These are phyloP conservation scores for Silurus asotus DNA, from an alignment of 2,113 vertebrate species.

Conservation along the genomic window DNA sequence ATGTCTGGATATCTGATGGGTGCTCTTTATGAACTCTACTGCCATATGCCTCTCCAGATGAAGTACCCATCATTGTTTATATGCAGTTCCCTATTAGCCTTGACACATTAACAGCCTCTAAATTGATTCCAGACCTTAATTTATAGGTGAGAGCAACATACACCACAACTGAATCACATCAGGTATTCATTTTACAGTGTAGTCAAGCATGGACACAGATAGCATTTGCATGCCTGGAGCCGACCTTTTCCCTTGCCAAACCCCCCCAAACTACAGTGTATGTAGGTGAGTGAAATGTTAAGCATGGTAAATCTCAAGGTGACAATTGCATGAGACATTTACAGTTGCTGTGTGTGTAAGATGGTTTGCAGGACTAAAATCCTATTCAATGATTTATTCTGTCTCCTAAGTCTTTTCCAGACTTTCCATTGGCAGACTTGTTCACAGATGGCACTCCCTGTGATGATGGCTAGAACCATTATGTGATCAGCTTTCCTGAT, in stretches of 20 bases:
- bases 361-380: conserved; percentile 44
- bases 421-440: conserved; percentile 30
- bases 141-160: conserved; percentile 42
- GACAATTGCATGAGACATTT: conserved; percentile 18
- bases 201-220: neutral
- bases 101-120: conserved; percentile 65
- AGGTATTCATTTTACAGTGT: conserved; percentile 28
- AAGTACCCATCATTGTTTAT: conserved; percentile 62
- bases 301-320: conserved; percentile 19
- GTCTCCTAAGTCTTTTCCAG: conserved; percentile 31
- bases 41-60: conserved; percentile 59
- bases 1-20: conserved; percentile 45
- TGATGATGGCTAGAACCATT: conserved; percentile 60
- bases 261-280: neutral
- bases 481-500: conserved; percentile 66
- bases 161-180: conserved; percentile 46
- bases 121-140: conserved; percentile 69
- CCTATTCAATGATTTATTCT: conserved; percentile 42
- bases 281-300: conserved; percentile 26
- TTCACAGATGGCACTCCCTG: conserved; percentile 72
- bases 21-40: conserved; percentile 54
- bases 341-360: conserved; percentile 6
- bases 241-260: neutral
- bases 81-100: conserved; percentile 57
- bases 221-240: conserved; percentile 22